These are phyloP conservation scores for Echeneis naucrates DNA, from an alignment of 2,797 vertebrate species.

Conservation along the genomic window DNA sequence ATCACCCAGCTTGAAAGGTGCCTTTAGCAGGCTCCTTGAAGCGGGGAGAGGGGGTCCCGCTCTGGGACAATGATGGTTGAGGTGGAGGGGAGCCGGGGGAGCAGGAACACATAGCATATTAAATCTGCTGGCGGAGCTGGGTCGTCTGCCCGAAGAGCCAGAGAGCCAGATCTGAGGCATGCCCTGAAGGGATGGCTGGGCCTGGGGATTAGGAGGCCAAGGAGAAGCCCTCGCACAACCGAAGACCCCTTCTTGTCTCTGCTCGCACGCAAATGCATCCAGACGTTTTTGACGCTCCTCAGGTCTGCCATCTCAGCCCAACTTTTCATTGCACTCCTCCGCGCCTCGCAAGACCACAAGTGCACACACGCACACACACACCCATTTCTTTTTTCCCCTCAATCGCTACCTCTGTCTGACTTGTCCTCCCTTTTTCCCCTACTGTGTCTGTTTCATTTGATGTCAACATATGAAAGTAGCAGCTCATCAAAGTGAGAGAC, in stretches of 20 bases:
- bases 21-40: conserved; percentile 93
- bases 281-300: conserved; percentile 95
- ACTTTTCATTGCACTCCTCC: conserved; percentile 89
- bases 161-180: conserved; percentile 97
- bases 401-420: conserved; percentile 73
- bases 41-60: conserved; percentile 85
- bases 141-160: conserved; percentile 77
- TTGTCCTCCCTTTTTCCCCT: conserved; percentile 74
- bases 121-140: conserved; percentile 93
- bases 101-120: conserved; percentile 98
- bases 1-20: conserved; percentile 85
- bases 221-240: conserved; percentile 91
- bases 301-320: conserved; percentile 85
- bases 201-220: conserved; percentile 98
- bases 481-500: conserved; percentile 96
- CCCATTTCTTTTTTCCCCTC: conserved; percentile 50
- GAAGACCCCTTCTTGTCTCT: conserved; percentile 94
- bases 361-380: conserved; percentile 37
- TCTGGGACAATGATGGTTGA: conserved; percentile 88
- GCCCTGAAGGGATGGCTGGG: conserved; percentile 99
- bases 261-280: conserved; percentile 95
- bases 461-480: conserved; percentile 98
- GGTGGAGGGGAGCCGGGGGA: conserved; percentile 89
- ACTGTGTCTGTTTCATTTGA: conserved; percentile 88
- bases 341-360: conserved; percentile 38